A percentile compares a stretch with the other conserved stretches of the same genome.
These are phyloP conservation scores for Tragopan temminckii DNA, from an alignment of 2,797 vertebrate species.

Conservation along the genomic window DNA sequence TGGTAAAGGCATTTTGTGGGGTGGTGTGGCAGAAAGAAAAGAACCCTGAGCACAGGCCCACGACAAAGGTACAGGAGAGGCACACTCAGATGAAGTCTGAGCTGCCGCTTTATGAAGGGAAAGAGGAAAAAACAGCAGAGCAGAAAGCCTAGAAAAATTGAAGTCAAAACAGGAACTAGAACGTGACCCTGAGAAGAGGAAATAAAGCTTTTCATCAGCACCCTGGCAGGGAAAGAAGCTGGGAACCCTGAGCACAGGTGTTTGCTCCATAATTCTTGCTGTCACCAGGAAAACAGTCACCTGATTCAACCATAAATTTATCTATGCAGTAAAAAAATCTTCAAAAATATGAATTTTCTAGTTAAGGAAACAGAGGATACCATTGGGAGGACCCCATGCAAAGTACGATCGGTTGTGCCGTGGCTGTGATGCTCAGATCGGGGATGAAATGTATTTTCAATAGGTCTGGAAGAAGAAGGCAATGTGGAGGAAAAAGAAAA, in stretches of 20 bases:
- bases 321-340: neutral
- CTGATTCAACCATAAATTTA: neutral
- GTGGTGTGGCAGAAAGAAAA: neutral
- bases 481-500: no score
- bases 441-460: neutral
- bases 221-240: neutral
- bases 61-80: neutral
- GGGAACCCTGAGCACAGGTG: neutral
- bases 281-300: neutral
- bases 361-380: neutral
- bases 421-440: neutral
- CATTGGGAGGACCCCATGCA: no score
- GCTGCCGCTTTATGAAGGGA: neutral
- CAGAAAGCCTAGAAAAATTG: neutral
- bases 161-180: constrained; percentile 26
- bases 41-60: fast-evolving
- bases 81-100: neutral
- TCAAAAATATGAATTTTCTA: neutral
- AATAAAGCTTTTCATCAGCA: neutral
- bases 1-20: neutral
- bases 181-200: neutral
- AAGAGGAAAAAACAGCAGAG: neutral
- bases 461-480: neutral
- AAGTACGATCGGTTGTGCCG: neutral
- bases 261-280: neutral